Percentiles rank a stretch among this genome's conserved stretches.
Evolutionary conservation across 2,888 invertebrate species (phyloP).

Genomic region (Miltochrista miniata): DNA sequence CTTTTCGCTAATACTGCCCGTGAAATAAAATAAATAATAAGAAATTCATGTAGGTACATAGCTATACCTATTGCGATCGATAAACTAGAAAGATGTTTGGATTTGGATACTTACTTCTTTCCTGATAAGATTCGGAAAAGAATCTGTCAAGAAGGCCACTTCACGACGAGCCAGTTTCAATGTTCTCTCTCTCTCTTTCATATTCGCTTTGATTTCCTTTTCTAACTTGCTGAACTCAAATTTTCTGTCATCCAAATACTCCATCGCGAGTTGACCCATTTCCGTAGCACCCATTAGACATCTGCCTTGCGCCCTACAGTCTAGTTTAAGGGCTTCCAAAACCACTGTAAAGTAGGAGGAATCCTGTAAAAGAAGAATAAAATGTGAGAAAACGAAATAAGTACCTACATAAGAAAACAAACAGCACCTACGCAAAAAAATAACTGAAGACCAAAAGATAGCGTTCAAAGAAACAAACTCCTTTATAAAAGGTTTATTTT

Average conservation of each 20-base stretch:
- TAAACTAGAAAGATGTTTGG: no score
- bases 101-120: constrained; percentile 69
- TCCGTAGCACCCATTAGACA: constrained; percentile 85
- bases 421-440: no score
- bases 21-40: no score
- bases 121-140: constrained; percentile 72
- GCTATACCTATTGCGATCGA: not conserved
- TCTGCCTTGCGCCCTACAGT: constrained; percentile 84
- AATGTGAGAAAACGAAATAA: not conserved
- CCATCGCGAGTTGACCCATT: constrained; percentile 87
- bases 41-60: no score
- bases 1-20: no score
- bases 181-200: constrained; percentile 84
- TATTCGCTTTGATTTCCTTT: constrained; percentile 84
- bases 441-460: not conserved
- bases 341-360: constrained; percentile 86
- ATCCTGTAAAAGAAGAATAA: constrained; percentile 78
- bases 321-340: constrained; percentile 81
- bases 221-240: constrained; percentile 84
- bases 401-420: no score
- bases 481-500: not conserved
- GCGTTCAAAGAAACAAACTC: not conserved
- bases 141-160: constrained; percentile 69
- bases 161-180: constrained; percentile 78
- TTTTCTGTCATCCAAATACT: constrained; percentile 86